Percentiles rank a stretch among this genome's conserved stretches.
phyloP scores from a whole-genome alignment of 2,888 invertebrate genomes.

The Synanthedon tipuliformis region DNA sequence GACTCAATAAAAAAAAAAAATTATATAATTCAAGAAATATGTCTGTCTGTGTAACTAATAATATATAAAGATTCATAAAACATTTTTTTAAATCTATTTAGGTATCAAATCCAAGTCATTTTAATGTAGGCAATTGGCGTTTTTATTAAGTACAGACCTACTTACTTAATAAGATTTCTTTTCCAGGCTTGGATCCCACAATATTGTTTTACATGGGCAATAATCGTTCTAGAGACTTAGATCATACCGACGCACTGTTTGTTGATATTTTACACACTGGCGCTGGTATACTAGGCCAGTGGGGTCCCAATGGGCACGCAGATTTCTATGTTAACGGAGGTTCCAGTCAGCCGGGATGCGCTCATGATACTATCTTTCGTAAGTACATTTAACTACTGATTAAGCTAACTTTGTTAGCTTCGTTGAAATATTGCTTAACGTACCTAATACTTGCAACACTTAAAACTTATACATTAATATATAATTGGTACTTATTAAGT shows the following conservation, averaged over 20 bases:
- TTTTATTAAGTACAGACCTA: neutral
- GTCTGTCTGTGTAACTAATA: too few species aligned
- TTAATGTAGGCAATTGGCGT: too few species aligned
- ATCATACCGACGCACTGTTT: constrained; percentile 83
- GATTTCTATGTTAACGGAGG: constrained; percentile 92
- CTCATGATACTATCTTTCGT: constrained; percentile 85
- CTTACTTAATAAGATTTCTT: neutral
- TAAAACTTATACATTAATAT: too few species aligned
- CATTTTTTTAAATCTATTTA: too few species aligned
- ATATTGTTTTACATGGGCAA: constrained; percentile 87
- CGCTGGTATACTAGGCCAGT: constrained; percentile 88
- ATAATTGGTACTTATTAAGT: too few species aligned
- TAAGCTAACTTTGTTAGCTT: too few species aligned
- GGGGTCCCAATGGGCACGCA: constrained; percentile 90
- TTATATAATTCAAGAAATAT: too few species aligned
- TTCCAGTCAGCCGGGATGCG: constrained; percentile 89
- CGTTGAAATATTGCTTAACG: too few species aligned
- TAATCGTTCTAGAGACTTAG: constrained; percentile 83
- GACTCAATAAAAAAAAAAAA: too few species aligned
- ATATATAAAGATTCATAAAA: too few species aligned
- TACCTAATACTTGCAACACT: too few species aligned
- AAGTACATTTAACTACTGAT: constrained; percentile 34
- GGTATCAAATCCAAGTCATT: too few species aligned
- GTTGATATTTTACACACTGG: constrained; percentile 87
- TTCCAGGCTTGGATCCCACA: constrained; percentile 82